Evolutionary conservation across 2,888 invertebrate species (phyloP).

Genomic region (Melinaea marsaeus): DNA sequence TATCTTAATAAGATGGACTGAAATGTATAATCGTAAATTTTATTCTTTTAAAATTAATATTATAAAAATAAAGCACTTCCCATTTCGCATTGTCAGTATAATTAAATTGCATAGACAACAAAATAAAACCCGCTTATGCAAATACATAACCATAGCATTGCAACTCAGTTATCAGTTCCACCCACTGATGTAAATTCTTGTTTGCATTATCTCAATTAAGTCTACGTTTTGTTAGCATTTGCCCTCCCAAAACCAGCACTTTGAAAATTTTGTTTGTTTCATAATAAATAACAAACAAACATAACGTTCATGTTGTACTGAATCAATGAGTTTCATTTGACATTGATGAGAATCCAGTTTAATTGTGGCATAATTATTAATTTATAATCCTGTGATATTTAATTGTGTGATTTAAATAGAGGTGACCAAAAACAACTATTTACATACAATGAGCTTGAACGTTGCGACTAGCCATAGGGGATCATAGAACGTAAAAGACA

Average conservation of each 20-base stretch:
- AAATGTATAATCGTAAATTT: too few species aligned
- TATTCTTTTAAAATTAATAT: not conserved
- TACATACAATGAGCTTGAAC: constrained; percentile 16
- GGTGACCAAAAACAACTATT: constrained; percentile 24
- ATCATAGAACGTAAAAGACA: not conserved
- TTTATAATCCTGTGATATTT: constrained; percentile 26
- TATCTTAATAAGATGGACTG: too few species aligned
- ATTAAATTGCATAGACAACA: constrained; percentile 26
- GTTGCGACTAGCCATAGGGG: too few species aligned
- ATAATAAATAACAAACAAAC: constrained; percentile 31
- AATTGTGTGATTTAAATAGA: constrained; percentile 26
- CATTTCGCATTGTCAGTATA: constrained; percentile 7
- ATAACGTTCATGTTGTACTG: constrained; percentile 20
- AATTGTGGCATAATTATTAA: constrained; percentile 23
- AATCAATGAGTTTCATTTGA: constrained; percentile 24
- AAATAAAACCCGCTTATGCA: constrained; percentile 31
- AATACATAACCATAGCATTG: constrained; percentile 30
- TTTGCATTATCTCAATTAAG: constrained; percentile 74
- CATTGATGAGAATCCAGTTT: constrained; percentile 25
- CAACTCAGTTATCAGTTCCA: constrained; percentile 46
- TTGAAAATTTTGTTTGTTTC: constrained; percentile 60
- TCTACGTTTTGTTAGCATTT: constrained; percentile 66
- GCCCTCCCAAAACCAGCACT: constrained; percentile 54
- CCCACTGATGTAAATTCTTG: constrained; percentile 61
- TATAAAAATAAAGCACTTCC: not conserved